Conservation (phyloP, 1,140 invertebrate genomes). For the Sycobia sp. region DNA sequence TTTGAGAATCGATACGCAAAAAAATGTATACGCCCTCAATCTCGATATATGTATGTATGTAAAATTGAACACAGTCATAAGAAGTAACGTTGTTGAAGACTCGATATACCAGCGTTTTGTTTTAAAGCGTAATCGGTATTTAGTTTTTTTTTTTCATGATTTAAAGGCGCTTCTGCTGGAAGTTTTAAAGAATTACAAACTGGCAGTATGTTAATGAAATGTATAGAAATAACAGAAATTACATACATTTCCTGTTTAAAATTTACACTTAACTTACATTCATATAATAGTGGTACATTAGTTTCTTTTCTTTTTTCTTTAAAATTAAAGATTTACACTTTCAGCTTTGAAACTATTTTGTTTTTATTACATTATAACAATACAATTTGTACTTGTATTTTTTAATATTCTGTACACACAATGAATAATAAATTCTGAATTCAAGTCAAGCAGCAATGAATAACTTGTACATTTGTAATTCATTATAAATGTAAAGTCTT, state of each 20-base stretch:
- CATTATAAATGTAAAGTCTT: too few relatives aligned
- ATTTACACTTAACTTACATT: not conserved
- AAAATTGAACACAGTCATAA: conserved; percentile 30
- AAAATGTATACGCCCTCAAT: conserved; percentile 1
- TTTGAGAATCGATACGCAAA: conserved; percentile 8
- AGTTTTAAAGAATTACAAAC: not conserved
- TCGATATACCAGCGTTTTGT: conserved; percentile 17
- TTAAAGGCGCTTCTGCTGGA: conserved; percentile 14
- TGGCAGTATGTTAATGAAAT: conserved; percentile 28
- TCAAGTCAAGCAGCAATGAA: too few relatives aligned
- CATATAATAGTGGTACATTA: too few relatives aligned
- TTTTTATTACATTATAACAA: too few relatives aligned
- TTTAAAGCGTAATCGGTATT: conserved; percentile 27
- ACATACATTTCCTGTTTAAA: not conserved
- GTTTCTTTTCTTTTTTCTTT: too few relatives aligned
- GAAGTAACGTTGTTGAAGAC: conserved; percentile 22
- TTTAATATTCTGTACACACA: too few relatives aligned
- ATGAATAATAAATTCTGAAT: too few relatives aligned
- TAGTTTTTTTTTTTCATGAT: conserved; percentile 18
- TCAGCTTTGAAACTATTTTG: too few relatives aligned
- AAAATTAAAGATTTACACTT: too few relatives aligned
- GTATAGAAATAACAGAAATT: too few relatives aligned
- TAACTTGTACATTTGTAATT: too few relatives aligned
- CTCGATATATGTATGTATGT: conserved; percentile 12
- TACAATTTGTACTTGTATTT: too few relatives aligned